Conservation (phyloP, 2,113 vertebrate species). For the Limnothrissa miodon region DNA sequence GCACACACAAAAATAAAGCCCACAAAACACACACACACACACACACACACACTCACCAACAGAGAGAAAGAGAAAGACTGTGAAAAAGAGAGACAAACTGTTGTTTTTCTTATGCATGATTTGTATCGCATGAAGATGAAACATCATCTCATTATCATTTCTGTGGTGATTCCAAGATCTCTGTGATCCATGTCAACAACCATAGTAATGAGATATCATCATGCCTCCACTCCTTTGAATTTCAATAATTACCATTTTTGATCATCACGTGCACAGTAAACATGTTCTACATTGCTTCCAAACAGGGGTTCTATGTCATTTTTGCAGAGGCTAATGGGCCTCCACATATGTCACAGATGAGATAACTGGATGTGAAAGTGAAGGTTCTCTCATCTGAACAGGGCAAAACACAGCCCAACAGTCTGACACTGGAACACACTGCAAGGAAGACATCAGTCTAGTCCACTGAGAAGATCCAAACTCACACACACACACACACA, state of each 20-base stretch:
- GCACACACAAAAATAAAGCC: background rate
- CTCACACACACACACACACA: background rate
- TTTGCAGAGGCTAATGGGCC: background rate
- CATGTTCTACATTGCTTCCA: background rate
- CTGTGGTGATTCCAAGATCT: background rate
- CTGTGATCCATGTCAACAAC: slow-evolving; percentile 11
- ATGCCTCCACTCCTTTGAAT: background rate
- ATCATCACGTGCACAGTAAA: background rate
- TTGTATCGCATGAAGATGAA: background rate
- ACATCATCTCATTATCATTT: background rate
- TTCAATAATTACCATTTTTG: background rate
- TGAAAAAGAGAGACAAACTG: background rate
- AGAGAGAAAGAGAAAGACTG: slow-evolving; percentile 1
- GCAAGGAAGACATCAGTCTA: background rate
- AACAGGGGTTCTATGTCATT: background rate
- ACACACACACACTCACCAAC: slow-evolving; percentile 48
- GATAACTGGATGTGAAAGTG: background rate
- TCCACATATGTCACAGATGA: background rate
- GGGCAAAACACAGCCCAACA: background rate
- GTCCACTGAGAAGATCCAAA: background rate
- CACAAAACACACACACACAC: slow-evolving; percentile 38
- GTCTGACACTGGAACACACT: background rate
- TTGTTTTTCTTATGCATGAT: background rate
- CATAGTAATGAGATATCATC: background rate
- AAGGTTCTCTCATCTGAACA: background rate